Evolutionary conservation across 2,113 vertebrate species (phyloP).

Genomic region (Siniperca chuatsi): DNA sequence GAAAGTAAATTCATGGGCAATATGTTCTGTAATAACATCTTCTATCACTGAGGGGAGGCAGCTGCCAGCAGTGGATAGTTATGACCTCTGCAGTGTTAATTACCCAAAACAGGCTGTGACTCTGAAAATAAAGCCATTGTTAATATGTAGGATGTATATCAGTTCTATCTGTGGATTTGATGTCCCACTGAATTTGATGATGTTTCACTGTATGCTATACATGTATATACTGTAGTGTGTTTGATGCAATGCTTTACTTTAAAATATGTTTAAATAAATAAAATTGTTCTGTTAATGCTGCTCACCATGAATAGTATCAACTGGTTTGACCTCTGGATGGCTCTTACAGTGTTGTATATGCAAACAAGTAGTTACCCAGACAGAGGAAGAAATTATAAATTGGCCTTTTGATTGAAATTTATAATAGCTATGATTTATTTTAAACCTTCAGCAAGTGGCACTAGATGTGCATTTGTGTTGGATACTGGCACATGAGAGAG

Average conservation of each 20-base stretch:
- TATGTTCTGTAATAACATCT: not conserved
- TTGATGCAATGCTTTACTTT: slow-evolving; percentile 3
- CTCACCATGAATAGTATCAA: not conserved
- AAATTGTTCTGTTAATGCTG: slow-evolving; percentile 3
- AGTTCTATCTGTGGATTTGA: not conserved
- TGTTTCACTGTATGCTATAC: not conserved
- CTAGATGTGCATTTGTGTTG: not conserved
- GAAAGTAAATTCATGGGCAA: not conserved
- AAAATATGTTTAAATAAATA: slow-evolving; percentile 26
- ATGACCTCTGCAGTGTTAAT: slow-evolving; percentile 53
- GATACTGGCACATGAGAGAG: not conserved
- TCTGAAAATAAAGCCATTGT: not conserved
- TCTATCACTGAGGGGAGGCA: slow-evolving; percentile 9
- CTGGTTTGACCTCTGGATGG: not conserved
- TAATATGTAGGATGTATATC: not conserved
- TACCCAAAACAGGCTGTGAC: slow-evolving; percentile 9
- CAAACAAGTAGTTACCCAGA: not conserved
- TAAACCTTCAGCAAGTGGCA: not conserved
- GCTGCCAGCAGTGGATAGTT: slow-evolving; percentile 5
- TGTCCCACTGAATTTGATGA: slow-evolving; percentile 12
- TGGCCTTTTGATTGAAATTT: not conserved
- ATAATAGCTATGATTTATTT: not conserved
- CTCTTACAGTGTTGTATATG: not conserved
- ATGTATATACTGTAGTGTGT: not conserved
- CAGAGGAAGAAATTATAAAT: too few species aligned